A percentile compares a stretch with the other conserved stretches of the same genome.
Evolutionary conservation across 2,888 invertebrate genomes (phyloP).

Genomic region (Philhelius pedissequus): DNA sequence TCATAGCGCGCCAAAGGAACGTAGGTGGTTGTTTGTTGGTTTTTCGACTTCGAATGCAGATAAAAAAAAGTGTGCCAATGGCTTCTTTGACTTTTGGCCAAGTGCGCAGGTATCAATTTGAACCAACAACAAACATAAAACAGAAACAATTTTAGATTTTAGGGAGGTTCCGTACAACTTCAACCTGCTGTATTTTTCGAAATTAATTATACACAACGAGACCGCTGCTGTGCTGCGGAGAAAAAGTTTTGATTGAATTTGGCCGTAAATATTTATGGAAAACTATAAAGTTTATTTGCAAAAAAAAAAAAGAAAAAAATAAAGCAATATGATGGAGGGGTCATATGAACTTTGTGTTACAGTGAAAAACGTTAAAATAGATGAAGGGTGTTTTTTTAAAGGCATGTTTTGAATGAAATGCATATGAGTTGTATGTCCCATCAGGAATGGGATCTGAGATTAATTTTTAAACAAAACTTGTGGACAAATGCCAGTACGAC

Average conservation of each 20-base stretch:
- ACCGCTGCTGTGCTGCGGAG: background rate
- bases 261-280: background rate
- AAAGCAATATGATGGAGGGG: too few relatives aligned
- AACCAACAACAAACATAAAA: background rate
- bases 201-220: background rate
- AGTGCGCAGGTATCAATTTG: conserved; percentile 38
- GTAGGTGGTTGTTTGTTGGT: conserved; percentile 21
- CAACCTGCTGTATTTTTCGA: background rate
- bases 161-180: background rate
- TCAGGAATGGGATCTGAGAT: too few relatives aligned
- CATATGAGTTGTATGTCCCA: too few relatives aligned
- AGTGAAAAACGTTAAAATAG: too few relatives aligned
- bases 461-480: too few relatives aligned
- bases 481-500: too few relatives aligned
- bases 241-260: background rate
- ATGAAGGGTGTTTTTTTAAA: too few relatives aligned
- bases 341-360: too few relatives aligned
- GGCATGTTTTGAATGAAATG: too few relatives aligned
- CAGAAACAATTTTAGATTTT: background rate
- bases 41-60: background rate
- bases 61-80: conserved; percentile 50
- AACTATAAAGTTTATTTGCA: background rate
- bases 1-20: background rate
- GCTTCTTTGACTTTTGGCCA: conserved; percentile 47
- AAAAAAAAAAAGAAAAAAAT: too few relatives aligned